Evolutionary conservation across 2,888 invertebrate species (phyloP), one percentile per base, ranked within the genome.

Genomic region (Orchestes rusci): DNA sequence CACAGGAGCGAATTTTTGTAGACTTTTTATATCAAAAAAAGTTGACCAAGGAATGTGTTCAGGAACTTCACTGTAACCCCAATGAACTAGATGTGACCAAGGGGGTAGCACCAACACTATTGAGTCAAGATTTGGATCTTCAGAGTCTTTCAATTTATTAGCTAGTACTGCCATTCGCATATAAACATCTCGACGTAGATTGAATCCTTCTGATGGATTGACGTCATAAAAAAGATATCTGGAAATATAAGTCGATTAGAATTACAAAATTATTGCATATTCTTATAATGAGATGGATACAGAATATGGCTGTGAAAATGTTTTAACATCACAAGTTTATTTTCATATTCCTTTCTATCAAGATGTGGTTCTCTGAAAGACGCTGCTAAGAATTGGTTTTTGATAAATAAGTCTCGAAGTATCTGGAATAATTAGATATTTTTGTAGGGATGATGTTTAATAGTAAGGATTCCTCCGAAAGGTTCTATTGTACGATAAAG

Each of bases 171-270:
- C 93, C 58, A 94, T 75, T 55, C 97, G 77, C 74, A 97, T 83
- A 61, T 92, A 97, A 2, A 99, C 96, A 72, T 99, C 97, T 23
- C 97, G 76, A 12, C 95, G 75, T 50, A 99, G 74, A 72, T 99
- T 99, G 63, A 99, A 99, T 0, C 99, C 99, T 73, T 99, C 97
- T 0, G 88, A 84, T 2, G 83, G 84, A 72, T 97, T 97, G 0
- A 97, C 84, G 64, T 95, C 93, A 68, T 95, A 99, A 36, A 97
- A 74, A 41, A 97, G 69, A 60, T 83, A 91, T 59, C 86, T 85
- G 43, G 44, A 58, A 56, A 12, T 19, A 31, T 27, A 5, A 12
- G 10, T 18, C 5, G 12, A 19, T 5, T 18, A 38, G 3, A 4
- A n/a, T n/a, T n/a, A n/a, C n/a, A n/a, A n/a, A n/a, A n/a, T n/a